Base-by-base conservation (phyloP, 1,140 invertebrate genomes). In the Pogonomyrmex barbatus region DNA sequence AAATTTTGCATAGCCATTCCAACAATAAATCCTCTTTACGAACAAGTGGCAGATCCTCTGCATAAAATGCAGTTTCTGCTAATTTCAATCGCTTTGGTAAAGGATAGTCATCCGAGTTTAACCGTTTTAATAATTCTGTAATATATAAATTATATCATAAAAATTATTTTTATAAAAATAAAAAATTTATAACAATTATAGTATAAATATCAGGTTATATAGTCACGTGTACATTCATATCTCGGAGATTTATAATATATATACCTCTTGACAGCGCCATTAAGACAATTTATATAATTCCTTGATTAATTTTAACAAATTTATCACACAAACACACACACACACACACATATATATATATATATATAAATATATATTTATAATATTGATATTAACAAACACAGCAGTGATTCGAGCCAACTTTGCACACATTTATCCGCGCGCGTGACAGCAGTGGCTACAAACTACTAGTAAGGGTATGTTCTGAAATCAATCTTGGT, bases 41-140 rank as follows among this genome's bases (percentile, higher is more conserved):
- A 24, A 89, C 30, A 63, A 94, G 83, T 24, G 88, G 85, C 9
- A 93, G 9, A 70, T 93, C 90, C n/a, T 63, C 8, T 12, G 87
- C 83, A 73, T 42, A 86, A 60, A 92, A 91, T 24, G 78, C 87
- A 89, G 93, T 94, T 88, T 93, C 92, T n/a, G 93, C 93, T n/a
- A 94, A 84, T 89, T 94, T 94, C 81, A 93, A 89, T 71, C 93
- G 92, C 78, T 94, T 94, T 9, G 92, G 0, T 30, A 93, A 67
- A 39, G 90, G 91, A 79, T 93, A 87, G 0, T 92, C 90, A 8
- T 90, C 73, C 2, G 73, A 42, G 30, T 87, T 70, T 12, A 93
- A 42, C 0, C 88, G 90, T 14, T 84, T 91, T 30, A 87, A 83
- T 73, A 93, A 76, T 75, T 92, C 92, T 93, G 52, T 30, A 86